Base-by-base conservation (phyloP, 37 sponge, comb jelly and placozoan genomes). In the Theonella swinhoei region DNA sequence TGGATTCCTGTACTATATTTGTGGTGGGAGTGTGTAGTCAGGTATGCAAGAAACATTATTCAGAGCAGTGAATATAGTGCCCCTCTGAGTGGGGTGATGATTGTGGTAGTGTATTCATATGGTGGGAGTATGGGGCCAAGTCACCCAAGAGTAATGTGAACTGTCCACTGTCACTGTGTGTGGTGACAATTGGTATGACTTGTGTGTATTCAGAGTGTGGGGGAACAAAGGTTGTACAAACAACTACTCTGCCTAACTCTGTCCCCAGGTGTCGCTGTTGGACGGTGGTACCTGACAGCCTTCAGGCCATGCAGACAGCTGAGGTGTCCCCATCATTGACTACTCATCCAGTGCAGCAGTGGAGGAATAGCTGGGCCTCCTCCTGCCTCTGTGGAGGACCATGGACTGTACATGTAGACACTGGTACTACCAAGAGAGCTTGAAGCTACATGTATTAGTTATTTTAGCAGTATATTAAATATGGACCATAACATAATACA, bases 331-430 rank as follows among this genome's bases (percentile, higher is more conserved):
- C 58, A 34, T 34, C 75, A 22, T 28, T 34, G 67, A 28, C 64
- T 30, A 20, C 78, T 23, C 26, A 76, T 60, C 85, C 89, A 1
- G 78, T 88, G 29, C 77, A 77, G 73, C 78, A 83, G 62, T 88
- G 89, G 89, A 82, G 89, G 72, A 75, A 39, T 22, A 37, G 42
- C 22, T 88, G 89, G 89, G 32, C 83, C 64, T 14, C 28, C 64
- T 62, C 38, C 64, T 88, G 89, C 65, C 70, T 88, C 83, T 88
- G 89, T 88, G 89, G 89, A 25, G 83, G 61, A 31, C 83, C 78
- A 42, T 88, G 89, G 89, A 77, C 72, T 47, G 39, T 78, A 4
- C 30, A 35, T 8, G 54, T 47, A 47, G 11, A 7, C 54, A 47
- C 54, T 14, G 14, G 7, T 14, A 47, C 54, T 14, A 7, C 54